Percentiles rank a stretch among this genome's conserved stretches.
These are phyloP conservation scores for Montipora foliosa DNA, from an alignment of 64 coral and sea anemone genomes.

Conservation along the genomic window DNA sequence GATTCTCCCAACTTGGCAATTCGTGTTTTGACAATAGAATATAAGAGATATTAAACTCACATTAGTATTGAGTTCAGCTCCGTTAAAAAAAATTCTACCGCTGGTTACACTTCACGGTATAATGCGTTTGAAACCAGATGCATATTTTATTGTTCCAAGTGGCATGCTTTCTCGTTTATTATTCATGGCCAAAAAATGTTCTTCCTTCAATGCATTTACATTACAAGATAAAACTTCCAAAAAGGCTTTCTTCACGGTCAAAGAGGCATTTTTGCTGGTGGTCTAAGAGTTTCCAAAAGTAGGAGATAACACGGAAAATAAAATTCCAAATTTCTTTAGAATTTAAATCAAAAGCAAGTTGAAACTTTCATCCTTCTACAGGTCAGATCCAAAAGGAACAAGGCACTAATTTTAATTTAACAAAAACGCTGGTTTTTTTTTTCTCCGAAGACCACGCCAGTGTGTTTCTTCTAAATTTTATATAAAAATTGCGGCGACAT, in stretches of 20 bases:
- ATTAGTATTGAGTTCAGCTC: neutral
- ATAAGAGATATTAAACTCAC: neutral
- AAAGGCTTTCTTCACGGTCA: neutral
- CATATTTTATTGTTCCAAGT: slow-evolving; percentile 61
- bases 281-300: neutral
- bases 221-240: slow-evolving; percentile 6
- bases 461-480: neutral
- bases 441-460: neutral
- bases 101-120: slow-evolving; percentile 37
- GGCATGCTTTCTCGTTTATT: slow-evolving; percentile 38
- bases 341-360: no score
- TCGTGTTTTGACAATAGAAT: neutral
- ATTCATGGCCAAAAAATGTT: slow-evolving; percentile 11
- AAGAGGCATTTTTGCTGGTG: neutral
- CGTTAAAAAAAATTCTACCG: slow-evolving; percentile 41
- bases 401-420: neutral
- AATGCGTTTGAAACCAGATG: slow-evolving; percentile 25
- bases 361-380: neutral
- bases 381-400: neutral
- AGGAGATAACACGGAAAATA: neutral
- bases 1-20: neutral
- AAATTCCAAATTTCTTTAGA: slow-evolving; percentile 1
- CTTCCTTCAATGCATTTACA: neutral
- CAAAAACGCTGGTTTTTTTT: neutral
- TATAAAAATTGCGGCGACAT: neutral